Evolutionary conservation across 1,140 invertebrate species (phyloP).

Genomic region (Zaprionus tsacasi): DNA sequence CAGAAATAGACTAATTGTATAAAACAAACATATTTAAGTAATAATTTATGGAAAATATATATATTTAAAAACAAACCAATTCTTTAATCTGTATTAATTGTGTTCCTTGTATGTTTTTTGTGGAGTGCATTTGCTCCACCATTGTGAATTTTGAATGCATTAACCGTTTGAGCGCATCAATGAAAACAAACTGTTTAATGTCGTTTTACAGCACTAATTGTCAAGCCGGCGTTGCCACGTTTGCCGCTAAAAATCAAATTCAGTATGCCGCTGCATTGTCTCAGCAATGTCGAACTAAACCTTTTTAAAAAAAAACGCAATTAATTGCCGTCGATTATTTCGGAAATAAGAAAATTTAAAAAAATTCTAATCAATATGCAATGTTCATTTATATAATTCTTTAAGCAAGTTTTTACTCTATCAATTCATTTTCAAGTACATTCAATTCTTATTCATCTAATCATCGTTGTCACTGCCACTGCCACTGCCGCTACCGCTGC

Average conservation of each 20-base stretch:
- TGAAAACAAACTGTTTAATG: not conserved
- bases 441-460: slow-evolving; percentile 22
- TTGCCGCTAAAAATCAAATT: not conserved
- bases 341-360: not conserved
- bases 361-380: not conserved
- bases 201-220: not conserved
- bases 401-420: not conserved
- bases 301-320: too few relatives aligned
- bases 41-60: slow-evolving; percentile 71
- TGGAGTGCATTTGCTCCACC: slow-evolving; percentile 16
- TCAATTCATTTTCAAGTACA: not conserved
- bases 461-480: slow-evolving; percentile 68
- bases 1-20: slow-evolving; percentile 71
- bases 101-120: not conserved
- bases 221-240: not conserved
- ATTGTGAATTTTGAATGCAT: too few relatives aligned
- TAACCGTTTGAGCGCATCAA: not conserved
- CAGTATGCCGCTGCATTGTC: not conserved
- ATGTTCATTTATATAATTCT: not conserved
- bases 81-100: not conserved
- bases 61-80: slow-evolving; percentile 23
- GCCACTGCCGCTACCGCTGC: slow-evolving; percentile 42
- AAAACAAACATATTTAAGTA: slow-evolving; percentile 72
- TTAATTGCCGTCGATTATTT: too few relatives aligned
- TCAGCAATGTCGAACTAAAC: too few relatives aligned